phyloP scores from a whole-genome alignment of 1,140 invertebrate genomes.

The Lasioglossum albipes region DNA sequence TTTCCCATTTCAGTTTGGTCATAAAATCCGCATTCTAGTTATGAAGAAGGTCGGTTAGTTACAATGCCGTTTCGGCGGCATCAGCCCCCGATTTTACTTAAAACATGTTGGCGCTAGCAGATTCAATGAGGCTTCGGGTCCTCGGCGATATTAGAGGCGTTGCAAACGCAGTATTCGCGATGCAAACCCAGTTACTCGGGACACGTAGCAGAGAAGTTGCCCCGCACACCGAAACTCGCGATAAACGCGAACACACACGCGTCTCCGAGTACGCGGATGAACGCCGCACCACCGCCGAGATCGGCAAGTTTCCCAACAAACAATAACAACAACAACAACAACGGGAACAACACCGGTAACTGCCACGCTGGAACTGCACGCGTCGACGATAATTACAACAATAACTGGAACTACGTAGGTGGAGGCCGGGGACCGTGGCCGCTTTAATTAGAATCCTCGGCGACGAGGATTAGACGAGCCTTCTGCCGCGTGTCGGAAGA shows the following conservation, averaged over 20 bases:
- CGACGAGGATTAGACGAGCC: slow-evolving; percentile 59
- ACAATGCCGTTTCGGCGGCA: too few species aligned
- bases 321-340: slow-evolving; percentile 46
- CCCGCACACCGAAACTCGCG: slow-evolving; percentile 53
- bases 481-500: slow-evolving; percentile 24
- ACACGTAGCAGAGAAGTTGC: slow-evolving; percentile 52
- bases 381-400: slow-evolving; percentile 72
- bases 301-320: slow-evolving; percentile 61
- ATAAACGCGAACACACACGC: slow-evolving; percentile 43
- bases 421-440: slow-evolving; percentile 30
- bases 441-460: slow-evolving; percentile 70
- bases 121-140: neutral
- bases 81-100: too few species aligned
- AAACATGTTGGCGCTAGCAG: too few species aligned
- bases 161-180: neutral
- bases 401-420: slow-evolving; percentile 66
- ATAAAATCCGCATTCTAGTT: too few species aligned
- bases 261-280: slow-evolving; percentile 27
- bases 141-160: slow-evolving; percentile 37
- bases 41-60: too few species aligned
- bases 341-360: slow-evolving; percentile 31
- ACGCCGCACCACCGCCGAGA: slow-evolving; percentile 25
- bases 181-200: slow-evolving; percentile 53
- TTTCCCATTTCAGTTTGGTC: too few species aligned
- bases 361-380: slow-evolving; percentile 56